Evolutionary conservation across 1,140 invertebrate species (phyloP), one percentile per base, ranked within the genome.

Genomic region (Solenopsis invicta): DNA sequence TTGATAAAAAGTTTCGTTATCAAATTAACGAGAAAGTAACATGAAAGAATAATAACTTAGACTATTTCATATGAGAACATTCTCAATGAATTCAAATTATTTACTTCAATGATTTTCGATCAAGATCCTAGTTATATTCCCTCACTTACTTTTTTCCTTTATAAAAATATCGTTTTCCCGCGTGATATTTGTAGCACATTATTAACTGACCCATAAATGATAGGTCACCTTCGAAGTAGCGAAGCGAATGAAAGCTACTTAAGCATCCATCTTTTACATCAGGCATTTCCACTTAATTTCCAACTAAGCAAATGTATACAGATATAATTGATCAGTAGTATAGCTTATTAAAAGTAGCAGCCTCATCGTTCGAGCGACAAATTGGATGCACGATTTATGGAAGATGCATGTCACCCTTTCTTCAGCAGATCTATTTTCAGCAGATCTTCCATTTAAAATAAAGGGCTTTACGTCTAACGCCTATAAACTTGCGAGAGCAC

Each of bases 161-260:
- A 13, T 71, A 81, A 81, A 81, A 71, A 81, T 81, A 81, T 56
- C 66, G 24, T 18, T 50, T 64, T 64, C 75, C 18, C 45, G 21
- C 50, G 21, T 56, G 50, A 81, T 81, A 81, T 81, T 71, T 72
- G 52, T 41, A 10, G 10, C 37, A 67, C 6, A 16, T 72, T 71
- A 81, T 71, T 71, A 72, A 81, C 29, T 81, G 50, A 81, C 41
- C 10, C 52, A 34, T 71, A 34, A 41, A 24, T 56, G 37, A 81
- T 71, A 56, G 50, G 45, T 64, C 24, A 78, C 4, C 61, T 18
- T 34, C 6, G 50, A 29, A 29, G 16, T 71, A 21, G 61, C 16
- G 50, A 72, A 69, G 66, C 66, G 37, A 71, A 71, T 71, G 2
- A 81, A 71, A 81, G 37, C 37, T 56, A 56, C n/a, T 34, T 81